Evolutionary conservation across 2,113 vertebrate species (phyloP), one percentile per base, ranked within the genome.

Genomic region (Nannobrachium achirus): DNA sequence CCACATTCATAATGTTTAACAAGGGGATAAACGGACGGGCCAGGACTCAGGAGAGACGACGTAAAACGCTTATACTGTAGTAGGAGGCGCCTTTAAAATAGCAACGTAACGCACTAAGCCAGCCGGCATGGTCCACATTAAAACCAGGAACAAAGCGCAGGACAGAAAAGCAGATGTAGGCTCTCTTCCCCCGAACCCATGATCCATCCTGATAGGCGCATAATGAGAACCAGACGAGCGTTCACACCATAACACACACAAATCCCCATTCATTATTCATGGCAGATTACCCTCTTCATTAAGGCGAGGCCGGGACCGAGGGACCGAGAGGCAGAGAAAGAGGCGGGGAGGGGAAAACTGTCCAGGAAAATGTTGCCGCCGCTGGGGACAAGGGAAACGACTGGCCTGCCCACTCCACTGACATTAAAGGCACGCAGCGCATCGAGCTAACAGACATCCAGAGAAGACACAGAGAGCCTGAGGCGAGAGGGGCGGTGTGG

Each of bases 231-330:
- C 89, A 88, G 87, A 88, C 80, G 78, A 83, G 84, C 77, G 79
- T 84, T 88, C 86, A 81, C 85, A 89, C 81, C 84, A 79, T 78
- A 86, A 88, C 85, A 85, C 85, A 88, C 87, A 82, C 78, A 91
- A 79, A 90, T 89, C 85, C 80, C 72, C 79, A 84, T 89, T 92
- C 86, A 89, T 91, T 91, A 91, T 90, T 90, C 86, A 91, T 76
- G 85, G 79, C 10, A 86, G 88, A 91, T 92, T 90, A 90, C 68
- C 67, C 82, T 89, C 87, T 85, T 91, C 83, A 90, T 92, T 91
- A 87, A 78, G 75, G 46, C 76, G 65, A 80, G 78, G 75, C 67
- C 42, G 81, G 77, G 70, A 78, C 65, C 55, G 61, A 63, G 56
- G 66, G 66, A 72, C 25, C 10, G 65, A 53, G 66, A 19, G 41